Conservation (phyloP, 2,888 invertebrate species). For the Clanis bilineata region DNA sequence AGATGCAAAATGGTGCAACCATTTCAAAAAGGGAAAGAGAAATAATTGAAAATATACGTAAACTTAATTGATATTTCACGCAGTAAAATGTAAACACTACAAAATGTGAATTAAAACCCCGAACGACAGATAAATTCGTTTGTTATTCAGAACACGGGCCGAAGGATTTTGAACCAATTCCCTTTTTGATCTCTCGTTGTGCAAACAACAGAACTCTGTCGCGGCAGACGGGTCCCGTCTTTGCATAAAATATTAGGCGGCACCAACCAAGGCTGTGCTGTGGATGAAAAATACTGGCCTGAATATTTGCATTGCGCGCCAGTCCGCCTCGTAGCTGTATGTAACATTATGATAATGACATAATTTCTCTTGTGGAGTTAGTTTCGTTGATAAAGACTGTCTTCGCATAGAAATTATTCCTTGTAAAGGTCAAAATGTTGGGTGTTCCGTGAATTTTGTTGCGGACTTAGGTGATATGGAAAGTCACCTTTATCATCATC, state of each 20-base stretch:
- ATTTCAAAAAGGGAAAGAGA: not conserved
- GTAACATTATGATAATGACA: not conserved
- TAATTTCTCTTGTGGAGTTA: not conserved
- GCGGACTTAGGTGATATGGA: not conserved
- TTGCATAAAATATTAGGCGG: constrained; percentile 74
- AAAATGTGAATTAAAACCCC: constrained; percentile 55
- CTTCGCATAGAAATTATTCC: not conserved
- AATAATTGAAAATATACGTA: not conserved
- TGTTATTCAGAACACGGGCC: constrained; percentile 70
- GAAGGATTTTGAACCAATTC: constrained; percentile 75
- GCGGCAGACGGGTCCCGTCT: constrained; percentile 60
- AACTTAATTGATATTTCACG: not conserved
- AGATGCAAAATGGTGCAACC: not conserved
- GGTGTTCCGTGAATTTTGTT: not conserved
- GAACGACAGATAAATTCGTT: constrained; percentile 64
- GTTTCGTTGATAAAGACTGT: not conserved
- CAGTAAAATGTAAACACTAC: constrained; percentile 6
- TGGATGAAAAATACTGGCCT: constrained; percentile 12
- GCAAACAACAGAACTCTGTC: constrained; percentile 72
- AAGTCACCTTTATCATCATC: not conserved
- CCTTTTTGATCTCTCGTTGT: constrained; percentile 73
- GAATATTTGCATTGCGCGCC: not conserved
- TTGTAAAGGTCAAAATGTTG: not conserved
- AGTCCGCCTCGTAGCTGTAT: not conserved
- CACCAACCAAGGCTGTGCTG: constrained; percentile 1